phyloP scores from a whole-genome alignment of 1,140 invertebrate species.

The Acyrthosiphon pisum region DNA sequence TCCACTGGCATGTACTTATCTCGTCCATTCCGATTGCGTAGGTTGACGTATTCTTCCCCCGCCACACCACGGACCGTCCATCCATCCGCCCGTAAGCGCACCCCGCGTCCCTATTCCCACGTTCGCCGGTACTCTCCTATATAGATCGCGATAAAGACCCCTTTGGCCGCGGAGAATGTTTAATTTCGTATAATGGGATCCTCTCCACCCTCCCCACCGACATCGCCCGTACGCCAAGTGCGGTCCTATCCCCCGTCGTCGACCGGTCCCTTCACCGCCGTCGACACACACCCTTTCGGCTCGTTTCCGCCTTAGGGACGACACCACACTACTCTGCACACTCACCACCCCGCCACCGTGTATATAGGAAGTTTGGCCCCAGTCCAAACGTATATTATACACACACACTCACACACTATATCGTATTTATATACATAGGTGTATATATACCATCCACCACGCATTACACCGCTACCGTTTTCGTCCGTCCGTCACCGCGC shows the following conservation, averaged over 20 bases:
- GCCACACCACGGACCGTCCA: background rate
- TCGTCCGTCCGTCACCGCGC: background rate
- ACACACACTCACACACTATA: background rate
- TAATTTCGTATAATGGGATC: constrained; percentile 55
- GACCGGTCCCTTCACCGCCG: background rate
- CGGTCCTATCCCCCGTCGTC: background rate
- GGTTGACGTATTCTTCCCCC: constrained; percentile 49
- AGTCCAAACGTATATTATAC: constrained; percentile 30
- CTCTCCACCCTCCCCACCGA: background rate
- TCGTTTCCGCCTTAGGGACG: constrained; percentile 50
- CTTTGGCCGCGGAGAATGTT: constrained; percentile 55
- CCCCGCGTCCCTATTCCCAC: background rate
- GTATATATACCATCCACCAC: background rate
- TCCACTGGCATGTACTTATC: constrained; percentile 55
- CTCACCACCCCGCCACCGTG: background rate
- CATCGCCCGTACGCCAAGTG: background rate
- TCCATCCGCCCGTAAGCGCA: background rate
- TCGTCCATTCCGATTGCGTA: constrained; percentile 53
- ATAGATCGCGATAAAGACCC: constrained; percentile 50
- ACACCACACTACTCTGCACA: background rate
- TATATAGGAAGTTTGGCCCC: constrained; percentile 30
- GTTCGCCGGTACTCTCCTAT: background rate
- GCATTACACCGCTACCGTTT: background rate
- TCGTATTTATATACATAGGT: constrained; percentile 6
- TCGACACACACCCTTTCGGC: background rate